phyloP scores from a whole-genome alignment of 1,140 invertebrate genomes.

The Heterodera schachtii region DNA sequence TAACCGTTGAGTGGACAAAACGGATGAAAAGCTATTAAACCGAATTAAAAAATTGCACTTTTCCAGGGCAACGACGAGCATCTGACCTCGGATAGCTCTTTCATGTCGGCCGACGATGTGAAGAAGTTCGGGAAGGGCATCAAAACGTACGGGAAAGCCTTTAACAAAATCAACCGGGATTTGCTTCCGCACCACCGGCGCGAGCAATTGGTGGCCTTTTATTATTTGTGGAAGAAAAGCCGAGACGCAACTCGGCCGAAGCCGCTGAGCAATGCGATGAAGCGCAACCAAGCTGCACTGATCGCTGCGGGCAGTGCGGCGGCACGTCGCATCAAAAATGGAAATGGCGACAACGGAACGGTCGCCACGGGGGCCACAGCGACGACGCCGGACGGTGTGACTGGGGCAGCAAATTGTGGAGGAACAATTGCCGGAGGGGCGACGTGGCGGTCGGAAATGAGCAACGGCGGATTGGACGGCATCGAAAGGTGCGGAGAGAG shows the following conservation, averaged over 20 bases:
- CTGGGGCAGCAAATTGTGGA: neutral
- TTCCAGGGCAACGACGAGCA: slow-evolving; percentile 38
- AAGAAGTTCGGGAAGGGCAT: slow-evolving; percentile 97
- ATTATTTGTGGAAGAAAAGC: slow-evolving; percentile 99
- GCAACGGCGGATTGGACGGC: neutral
- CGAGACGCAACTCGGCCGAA: slow-evolving; percentile 81
- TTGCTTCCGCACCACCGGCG: slow-evolving; percentile 22
- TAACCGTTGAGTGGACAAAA: too few species aligned
- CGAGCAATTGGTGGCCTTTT: slow-evolving; percentile 95
- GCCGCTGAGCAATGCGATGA: slow-evolving; percentile 47
- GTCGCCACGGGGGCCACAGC: slow-evolving; percentile 14
- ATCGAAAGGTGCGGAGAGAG: neutral
- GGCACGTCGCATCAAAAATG: slow-evolving; percentile 39
- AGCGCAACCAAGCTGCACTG: slow-evolving; percentile 31
- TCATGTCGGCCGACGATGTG: slow-evolving; percentile 66
- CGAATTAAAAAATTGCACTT: neutral
- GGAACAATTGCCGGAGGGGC: neutral
- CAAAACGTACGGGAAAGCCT: slow-evolving; percentile 97
- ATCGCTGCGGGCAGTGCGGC: slow-evolving; percentile 13
- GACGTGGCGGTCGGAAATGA: neutral
- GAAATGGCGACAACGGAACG: neutral
- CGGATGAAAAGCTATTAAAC: too few species aligned
- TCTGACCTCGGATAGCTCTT: slow-evolving; percentile 46
- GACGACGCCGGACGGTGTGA: neutral
- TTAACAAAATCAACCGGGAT: slow-evolving; percentile 87